These are phyloP conservation scores for Brachyhypopomus gauderio DNA, from an alignment of 2,113 vertebrate species.

Conservation along the genomic window DNA sequence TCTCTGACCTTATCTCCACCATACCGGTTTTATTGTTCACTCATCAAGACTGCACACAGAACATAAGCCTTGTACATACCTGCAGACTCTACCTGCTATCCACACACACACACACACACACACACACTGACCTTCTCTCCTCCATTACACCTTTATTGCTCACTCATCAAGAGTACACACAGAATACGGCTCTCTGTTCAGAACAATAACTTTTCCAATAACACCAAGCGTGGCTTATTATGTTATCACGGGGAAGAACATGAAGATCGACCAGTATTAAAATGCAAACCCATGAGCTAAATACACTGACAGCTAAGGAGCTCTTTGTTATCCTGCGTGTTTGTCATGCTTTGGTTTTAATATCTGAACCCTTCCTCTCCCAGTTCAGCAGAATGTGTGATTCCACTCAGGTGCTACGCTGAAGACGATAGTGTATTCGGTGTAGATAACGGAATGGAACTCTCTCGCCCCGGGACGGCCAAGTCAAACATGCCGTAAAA, in stretches of 20 bases:
- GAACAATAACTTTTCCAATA: constrained; percentile 8
- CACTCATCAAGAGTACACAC: constrained; percentile 11
- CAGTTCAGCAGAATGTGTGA: neutral
- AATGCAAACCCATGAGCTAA: constrained; percentile 23
- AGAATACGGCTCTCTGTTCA: constrained; percentile 10
- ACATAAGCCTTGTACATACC: too few species aligned
- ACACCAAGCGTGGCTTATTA: constrained; percentile 2
- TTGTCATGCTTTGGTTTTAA: constrained; percentile 9
- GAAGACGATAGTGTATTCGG: neutral
- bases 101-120: constrained; percentile 17
- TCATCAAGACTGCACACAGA: constrained; percentile 13
- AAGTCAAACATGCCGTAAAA: constrained; percentile 18
- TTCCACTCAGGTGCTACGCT: neutral
- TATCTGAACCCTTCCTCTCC: constrained; percentile 7
- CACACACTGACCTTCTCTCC: constrained; percentile 43
- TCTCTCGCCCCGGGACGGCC: constrained; percentile 15
- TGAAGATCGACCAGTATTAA: constrained; percentile 33
- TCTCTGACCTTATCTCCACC: constrained; percentile 37
- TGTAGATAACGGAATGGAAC: neutral
- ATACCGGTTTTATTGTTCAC: constrained; percentile 24
- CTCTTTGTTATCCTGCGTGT: constrained; percentile 24
- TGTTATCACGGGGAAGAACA: constrained; percentile 1
- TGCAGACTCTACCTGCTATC: too few species aligned
- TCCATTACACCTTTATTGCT: constrained; percentile 29
- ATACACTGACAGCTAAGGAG: constrained; percentile 10